A percentile compares a stretch with the other conserved stretches of the same genome.
Conservation (phyloP, 2,797 vertebrate genomes). For the Alectoris magna region DNA sequence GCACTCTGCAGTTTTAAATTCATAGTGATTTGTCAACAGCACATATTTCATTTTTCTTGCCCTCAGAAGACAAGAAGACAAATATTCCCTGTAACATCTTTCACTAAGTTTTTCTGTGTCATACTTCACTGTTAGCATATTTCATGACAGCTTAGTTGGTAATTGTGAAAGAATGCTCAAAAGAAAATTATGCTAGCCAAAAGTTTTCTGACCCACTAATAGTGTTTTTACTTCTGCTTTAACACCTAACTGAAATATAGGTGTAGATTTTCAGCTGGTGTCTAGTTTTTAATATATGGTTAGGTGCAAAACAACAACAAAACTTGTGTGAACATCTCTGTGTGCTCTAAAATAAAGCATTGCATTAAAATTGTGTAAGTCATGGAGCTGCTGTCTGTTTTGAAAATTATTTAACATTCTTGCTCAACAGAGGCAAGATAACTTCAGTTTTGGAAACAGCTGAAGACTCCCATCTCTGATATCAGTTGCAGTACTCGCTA, state of each 20-base stretch:
- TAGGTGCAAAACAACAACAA: not conserved
- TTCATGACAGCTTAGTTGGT: not conserved
- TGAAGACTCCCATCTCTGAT: not conserved
- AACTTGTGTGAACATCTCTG: rapidly evolving
- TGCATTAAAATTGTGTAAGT: not conserved
- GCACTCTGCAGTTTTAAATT: not conserved
- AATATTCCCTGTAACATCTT: not conserved
- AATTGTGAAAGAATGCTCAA: not conserved
- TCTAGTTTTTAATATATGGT: not conserved
- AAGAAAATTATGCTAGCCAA: not conserved
- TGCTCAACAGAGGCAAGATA: not conserved
- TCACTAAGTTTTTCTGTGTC: not conserved
- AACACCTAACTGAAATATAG: not conserved
- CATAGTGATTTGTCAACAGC: not conserved
- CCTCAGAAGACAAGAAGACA: not conserved
- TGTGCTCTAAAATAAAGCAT: not conserved
- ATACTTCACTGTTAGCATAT: not conserved
- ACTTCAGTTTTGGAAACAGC: not conserved
- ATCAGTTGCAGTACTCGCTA: not conserved
- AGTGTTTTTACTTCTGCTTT: not conserved
- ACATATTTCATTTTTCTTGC: not conserved
- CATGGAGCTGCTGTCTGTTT: not conserved
- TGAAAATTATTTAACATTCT: not conserved
- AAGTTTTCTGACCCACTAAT: not conserved
- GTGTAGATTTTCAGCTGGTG: not conserved